Evolutionary conservation across 2,888 invertebrate genomes (phyloP).

Genomic region (Drosophila anceps): DNA sequence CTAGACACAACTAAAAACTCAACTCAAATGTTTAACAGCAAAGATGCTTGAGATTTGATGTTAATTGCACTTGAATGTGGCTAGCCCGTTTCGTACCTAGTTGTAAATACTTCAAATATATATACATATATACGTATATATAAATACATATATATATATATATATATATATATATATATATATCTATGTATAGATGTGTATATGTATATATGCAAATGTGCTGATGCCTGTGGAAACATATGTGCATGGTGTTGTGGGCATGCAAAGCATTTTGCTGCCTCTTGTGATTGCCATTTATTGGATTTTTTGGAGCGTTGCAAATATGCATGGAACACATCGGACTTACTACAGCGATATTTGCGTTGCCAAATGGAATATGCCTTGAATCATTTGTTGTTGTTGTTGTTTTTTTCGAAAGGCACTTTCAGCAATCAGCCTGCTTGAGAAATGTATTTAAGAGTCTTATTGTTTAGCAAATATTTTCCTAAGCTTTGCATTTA

Average conservation of each 20-base stretch:
- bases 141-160: not conserved
- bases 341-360: conserved; percentile 40
- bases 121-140: not conserved
- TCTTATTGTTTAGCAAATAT: conserved; percentile 33
- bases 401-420: conserved; percentile 23
- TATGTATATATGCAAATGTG: not conserved
- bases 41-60: conserved; percentile 34
- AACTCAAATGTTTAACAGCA: not conserved
- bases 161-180: not conserved
- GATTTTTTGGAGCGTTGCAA: conserved; percentile 78
- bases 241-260: conserved; percentile 34
- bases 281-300: conserved; percentile 77
- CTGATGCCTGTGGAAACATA: conserved; percentile 1
- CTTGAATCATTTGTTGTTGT: conserved; percentile 24
- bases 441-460: conserved; percentile 34
- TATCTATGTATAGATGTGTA: not conserved
- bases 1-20: conserved; percentile 1
- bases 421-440: conserved; percentile 32
- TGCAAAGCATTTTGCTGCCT: conserved; percentile 57
- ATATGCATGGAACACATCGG: conserved; percentile 69
- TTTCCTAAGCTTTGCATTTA: conserved; percentile 17
- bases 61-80: conserved; percentile 60
- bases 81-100: conserved; percentile 26
- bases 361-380: conserved; percentile 59
- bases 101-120: not conserved